These are phyloP conservation scores for Oscheius sp. DNA, from an alignment of 2,888 invertebrate genomes.

Conservation along the genomic window DNA sequence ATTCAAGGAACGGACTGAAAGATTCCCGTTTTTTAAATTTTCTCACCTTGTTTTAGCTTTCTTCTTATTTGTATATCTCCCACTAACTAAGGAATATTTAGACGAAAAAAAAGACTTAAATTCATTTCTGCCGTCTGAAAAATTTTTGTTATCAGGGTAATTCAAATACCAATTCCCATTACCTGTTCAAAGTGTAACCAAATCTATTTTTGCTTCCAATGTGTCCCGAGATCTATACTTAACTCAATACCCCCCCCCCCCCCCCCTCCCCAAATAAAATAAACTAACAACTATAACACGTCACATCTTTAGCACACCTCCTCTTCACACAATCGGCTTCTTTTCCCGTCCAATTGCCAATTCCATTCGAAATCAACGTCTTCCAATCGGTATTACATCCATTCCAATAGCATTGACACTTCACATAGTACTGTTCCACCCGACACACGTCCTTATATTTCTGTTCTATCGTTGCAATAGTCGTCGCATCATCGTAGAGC, in stretches of 20 bases:
- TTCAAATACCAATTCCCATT: too few species aligned
- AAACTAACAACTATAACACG: background rate
- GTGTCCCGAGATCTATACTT: too few species aligned
- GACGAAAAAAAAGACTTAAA: too few species aligned
- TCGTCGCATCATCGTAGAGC: slow-evolving; percentile 7
- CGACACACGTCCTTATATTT: background rate
- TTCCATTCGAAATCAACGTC: background rate
- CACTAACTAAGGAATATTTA: too few species aligned
- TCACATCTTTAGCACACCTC: background rate
- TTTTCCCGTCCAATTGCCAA: too few species aligned
- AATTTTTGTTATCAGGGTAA: background rate
- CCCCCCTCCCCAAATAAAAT: too few species aligned
- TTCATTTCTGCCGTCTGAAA: slow-evolving; percentile 5
- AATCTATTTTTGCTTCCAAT: too few species aligned
- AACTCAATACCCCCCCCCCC: too few species aligned
- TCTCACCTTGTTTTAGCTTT: background rate
- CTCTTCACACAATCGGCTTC: background rate
- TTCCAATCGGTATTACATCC: slow-evolving; percentile 4
- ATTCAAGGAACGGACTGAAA: background rate
- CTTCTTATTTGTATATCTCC: too few species aligned
- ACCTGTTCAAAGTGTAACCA: too few species aligned
- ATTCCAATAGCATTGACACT: background rate
- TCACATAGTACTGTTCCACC: background rate
- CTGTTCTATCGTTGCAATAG: background rate
- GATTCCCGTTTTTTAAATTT: background rate